phyloP scores from a whole-genome alignment of 2,888 invertebrate species.

The Escarpia spicata region DNA sequence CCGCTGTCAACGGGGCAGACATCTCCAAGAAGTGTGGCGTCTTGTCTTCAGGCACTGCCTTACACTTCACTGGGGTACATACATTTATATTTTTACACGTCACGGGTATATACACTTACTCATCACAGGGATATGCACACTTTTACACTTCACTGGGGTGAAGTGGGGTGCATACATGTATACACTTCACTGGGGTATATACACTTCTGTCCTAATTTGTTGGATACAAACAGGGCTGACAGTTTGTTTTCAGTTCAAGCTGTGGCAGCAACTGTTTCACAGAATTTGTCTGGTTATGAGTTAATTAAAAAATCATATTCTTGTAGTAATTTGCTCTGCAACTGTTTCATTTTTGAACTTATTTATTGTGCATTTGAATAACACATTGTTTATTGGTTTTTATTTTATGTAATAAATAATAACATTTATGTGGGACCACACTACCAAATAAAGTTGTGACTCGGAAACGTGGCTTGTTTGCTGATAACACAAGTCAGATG shows the following conservation, averaged over 20 bases:
- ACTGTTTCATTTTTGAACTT: background rate
- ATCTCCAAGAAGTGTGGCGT: conserved; percentile 57
- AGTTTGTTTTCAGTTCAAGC: background rate
- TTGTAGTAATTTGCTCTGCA: background rate
- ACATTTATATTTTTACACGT: background rate
- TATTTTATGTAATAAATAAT: no score
- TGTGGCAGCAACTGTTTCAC: background rate
- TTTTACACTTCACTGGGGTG: background rate
- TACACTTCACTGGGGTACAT: conserved; percentile 65
- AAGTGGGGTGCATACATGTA: background rate
- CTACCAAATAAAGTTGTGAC: no score
- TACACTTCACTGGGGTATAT: background rate
- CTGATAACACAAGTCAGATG: no score
- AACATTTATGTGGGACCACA: no score
- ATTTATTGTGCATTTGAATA: background rate
- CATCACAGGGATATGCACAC: conserved; percentile 28
- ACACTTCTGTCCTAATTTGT: background rate
- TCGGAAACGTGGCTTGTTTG: no score
- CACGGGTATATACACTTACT: conserved; percentile 31
- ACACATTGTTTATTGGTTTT: background rate
- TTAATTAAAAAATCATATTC: background rate
- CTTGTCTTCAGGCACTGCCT: conserved; percentile 59
- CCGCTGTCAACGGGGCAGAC: conserved; percentile 58
- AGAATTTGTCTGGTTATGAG: background rate
- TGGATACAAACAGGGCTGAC: background rate